These are phyloP conservation scores for Oncopodura yosiiana DNA, from an alignment of 1,140 invertebrate species.

Conservation along the genomic window DNA sequence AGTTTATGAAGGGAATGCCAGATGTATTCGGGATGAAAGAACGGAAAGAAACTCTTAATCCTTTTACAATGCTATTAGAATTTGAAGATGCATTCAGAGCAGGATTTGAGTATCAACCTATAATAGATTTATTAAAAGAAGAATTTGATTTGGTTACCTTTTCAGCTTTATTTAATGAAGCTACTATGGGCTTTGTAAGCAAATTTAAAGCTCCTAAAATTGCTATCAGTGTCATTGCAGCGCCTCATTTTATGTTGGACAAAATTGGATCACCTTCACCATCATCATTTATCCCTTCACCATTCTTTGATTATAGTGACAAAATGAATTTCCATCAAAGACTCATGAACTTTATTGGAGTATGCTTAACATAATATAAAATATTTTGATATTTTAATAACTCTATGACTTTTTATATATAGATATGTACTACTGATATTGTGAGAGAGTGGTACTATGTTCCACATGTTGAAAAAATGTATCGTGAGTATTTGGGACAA, in stretches of 20 bases:
- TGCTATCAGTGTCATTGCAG: conserved; percentile 2
- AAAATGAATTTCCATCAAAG: conserved; percentile 21
- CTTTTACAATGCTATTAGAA: not conserved
- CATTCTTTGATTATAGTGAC: not conserved
- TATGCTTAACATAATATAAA: no score
- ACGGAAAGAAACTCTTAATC: not conserved
- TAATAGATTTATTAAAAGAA: conserved; percentile 3
- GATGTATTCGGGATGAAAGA: conserved; percentile 13
- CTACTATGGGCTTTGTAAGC: conserved; percentile 16
- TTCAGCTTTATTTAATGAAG: conserved; percentile 21
- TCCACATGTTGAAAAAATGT: conserved; percentile 25
- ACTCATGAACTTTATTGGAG: conserved; percentile 10
- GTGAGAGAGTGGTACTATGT: conserved; percentile 20
- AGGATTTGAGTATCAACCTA: conserved; percentile 1
- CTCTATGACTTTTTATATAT: no score
- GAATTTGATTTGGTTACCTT: conserved; percentile 19
- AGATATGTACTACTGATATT: no score
- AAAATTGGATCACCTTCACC: conserved; percentile 10
- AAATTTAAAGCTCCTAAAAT: conserved; percentile 20
- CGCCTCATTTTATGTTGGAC: not conserved
- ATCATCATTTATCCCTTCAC: conserved; percentile 19
- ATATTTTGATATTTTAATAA: no score
- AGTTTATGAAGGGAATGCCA: not conserved
- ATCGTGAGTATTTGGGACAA: conserved; percentile 25
- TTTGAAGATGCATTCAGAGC: not conserved